These are phyloP conservation scores for Eulithis testata DNA, from an alignment of 2,888 invertebrate genomes.

Conservation along the genomic window DNA sequence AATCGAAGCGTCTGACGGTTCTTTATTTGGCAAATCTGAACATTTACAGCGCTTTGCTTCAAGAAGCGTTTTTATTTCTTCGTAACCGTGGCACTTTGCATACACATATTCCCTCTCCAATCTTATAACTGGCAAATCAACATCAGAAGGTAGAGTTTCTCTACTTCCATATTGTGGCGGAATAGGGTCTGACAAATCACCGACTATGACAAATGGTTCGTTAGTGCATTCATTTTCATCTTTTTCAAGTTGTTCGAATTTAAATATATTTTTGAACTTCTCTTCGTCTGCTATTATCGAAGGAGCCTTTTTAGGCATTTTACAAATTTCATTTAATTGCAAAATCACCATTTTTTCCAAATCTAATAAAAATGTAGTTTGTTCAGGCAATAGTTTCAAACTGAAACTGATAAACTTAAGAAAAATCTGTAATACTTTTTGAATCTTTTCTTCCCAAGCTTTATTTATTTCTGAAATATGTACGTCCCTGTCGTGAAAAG, in stretches of 20 bases:
- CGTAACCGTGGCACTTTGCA: slow-evolving; percentile 72
- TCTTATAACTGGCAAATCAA: slow-evolving; percentile 65
- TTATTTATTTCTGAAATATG: slow-evolving; percentile 61
- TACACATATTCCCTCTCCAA: slow-evolving; percentile 68
- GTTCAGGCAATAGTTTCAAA: slow-evolving; percentile 74
- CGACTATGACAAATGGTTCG: slow-evolving; percentile 67
- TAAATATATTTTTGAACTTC: slow-evolving; percentile 52
- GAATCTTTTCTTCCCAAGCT: slow-evolving; percentile 71
- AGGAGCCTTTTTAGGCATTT: slow-evolving; percentile 49
- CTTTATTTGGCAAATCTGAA: slow-evolving; percentile 34
- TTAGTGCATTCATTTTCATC: slow-evolving; percentile 51
- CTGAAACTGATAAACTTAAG: slow-evolving; percentile 74
- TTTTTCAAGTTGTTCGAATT: slow-evolving; percentile 52
- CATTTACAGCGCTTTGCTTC: slow-evolving; percentile 68
- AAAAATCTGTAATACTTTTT: slow-evolving; percentile 70
- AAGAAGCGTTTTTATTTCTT: slow-evolving; percentile 65
- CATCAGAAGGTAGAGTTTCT: slow-evolving; percentile 66
- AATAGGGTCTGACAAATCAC: slow-evolving; percentile 59
- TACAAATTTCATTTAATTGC: slow-evolving; percentile 74
- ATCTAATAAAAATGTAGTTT: slow-evolving; percentile 71
- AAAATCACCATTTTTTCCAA: slow-evolving; percentile 74
- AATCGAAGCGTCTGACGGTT: slow-evolving; percentile 18
- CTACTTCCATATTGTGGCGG: slow-evolving; percentile 64
- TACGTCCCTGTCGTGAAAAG: slow-evolving; percentile 54
- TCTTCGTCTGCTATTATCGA: slow-evolving; percentile 62